A percentile compares a stretch with the other conserved stretches of the same genome.
Evolutionary conservation across 2,888 invertebrate species (phyloP).

Genomic region (Asteroscopus sphinx): DNA sequence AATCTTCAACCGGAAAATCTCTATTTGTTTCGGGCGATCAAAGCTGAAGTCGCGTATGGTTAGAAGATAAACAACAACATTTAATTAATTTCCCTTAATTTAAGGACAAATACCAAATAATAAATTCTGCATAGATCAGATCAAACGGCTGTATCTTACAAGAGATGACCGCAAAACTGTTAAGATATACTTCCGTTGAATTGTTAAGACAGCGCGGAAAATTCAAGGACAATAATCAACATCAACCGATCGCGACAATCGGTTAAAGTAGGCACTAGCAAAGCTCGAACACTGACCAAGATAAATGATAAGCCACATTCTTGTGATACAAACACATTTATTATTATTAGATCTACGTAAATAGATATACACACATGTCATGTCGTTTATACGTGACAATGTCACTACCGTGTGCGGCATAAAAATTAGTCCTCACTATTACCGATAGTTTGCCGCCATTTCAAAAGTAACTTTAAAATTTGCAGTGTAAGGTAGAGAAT

Average conservation of each 20-base stretch:
- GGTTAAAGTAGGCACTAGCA: constrained; percentile 9
- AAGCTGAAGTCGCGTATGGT: too few relatives aligned
- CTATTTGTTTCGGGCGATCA: too few relatives aligned
- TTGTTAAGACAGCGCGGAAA: constrained; percentile 14
- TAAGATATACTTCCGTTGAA: constrained; percentile 23
- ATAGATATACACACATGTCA: constrained; percentile 64
- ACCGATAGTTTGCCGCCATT: constrained; percentile 44
- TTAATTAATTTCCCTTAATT: constrained; percentile 7
- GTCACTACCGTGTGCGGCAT: constrained; percentile 70
- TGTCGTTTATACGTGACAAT: constrained; percentile 74
- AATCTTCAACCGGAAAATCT: too few relatives aligned
- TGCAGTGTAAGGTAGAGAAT: constrained; percentile 51
- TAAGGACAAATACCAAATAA: constrained; percentile 7
- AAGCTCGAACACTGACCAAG: constrained; percentile 32
- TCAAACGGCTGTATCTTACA: constrained; percentile 9
- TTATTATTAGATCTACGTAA: constrained; percentile 63
- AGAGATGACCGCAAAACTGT: constrained; percentile 23
- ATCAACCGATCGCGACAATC: constrained; percentile 15
- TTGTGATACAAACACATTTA: constrained; percentile 57
- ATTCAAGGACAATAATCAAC: constrained; percentile 37
- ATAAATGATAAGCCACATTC: constrained; percentile 49
- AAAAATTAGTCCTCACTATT: constrained; percentile 65
- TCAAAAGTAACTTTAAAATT: constrained; percentile 52
- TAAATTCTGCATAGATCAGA: constrained; percentile 16
- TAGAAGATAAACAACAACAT: too few relatives aligned